Evolutionary conservation across 1,140 invertebrate genomes (phyloP).

Genomic region (Leptinotarsa lineolata): DNA sequence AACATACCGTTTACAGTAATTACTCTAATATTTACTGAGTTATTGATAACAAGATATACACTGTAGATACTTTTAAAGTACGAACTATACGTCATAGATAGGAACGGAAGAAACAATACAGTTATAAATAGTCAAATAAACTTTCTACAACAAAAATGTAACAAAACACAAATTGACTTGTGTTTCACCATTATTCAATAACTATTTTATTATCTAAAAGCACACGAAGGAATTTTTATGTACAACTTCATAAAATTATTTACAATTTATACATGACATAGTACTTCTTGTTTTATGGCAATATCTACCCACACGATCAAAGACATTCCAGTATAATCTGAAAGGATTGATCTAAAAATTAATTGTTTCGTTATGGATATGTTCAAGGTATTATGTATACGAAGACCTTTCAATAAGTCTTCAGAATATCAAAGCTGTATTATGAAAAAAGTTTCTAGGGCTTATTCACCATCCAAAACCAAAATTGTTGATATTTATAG

Average conservation of each 20-base stretch:
- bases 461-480: no score
- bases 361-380: no score
- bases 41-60: constrained; percentile 36
- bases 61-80: constrained; percentile 35
- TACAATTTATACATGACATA: constrained; percentile 8
- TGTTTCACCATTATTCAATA: not conserved
- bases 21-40: constrained; percentile 33
- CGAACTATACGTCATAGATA: constrained; percentile 34
- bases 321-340: no score
- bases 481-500: no score
- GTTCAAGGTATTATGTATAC: no score
- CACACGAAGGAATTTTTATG: constrained; percentile 6
- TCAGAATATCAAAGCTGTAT: no score
- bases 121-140: constrained; percentile 31
- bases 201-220: constrained; percentile 1
- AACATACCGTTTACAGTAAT: constrained; percentile 42
- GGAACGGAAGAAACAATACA: constrained; percentile 35
- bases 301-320: not conserved
- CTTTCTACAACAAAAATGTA: constrained; percentile 21
- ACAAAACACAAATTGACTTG: not conserved
- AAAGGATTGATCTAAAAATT: no score
- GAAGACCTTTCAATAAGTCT: no score
- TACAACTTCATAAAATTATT: constrained; percentile 8
- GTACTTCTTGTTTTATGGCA: constrained; percentile 1
- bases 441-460: no score